A percentile compares a stretch with the other conserved stretches of the same genome.
Evolutionary conservation across 2,797 vertebrate species (phyloP).

Genomic region (Varecia variegata): DNA sequence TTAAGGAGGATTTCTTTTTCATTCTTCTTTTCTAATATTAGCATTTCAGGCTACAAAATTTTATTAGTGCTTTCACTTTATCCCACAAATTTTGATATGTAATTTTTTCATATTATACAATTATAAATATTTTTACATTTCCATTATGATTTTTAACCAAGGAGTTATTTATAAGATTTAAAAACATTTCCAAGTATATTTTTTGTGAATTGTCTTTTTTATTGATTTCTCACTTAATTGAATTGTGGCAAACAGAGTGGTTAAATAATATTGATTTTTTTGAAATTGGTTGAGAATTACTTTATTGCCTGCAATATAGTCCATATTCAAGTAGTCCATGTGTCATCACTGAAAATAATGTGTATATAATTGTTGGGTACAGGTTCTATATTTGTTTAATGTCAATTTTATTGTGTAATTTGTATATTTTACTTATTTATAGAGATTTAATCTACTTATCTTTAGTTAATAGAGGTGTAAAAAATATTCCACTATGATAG

Average conservation of each 20-base stretch:
- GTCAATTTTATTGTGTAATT: neutral
- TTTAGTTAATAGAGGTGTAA: neutral
- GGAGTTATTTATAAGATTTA: neutral
- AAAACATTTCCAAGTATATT: neutral
- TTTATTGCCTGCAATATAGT: neutral
- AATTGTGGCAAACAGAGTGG: neutral
- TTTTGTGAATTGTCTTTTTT: neutral
- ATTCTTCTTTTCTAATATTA: neutral
- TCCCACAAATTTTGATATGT: neutral
- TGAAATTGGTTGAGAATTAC: neutral
- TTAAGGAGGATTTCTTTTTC: neutral
- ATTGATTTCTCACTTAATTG: neutral
- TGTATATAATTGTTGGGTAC: neutral
- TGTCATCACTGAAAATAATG: neutral
- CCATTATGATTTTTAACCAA: neutral
- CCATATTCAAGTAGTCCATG: neutral
- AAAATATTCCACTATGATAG: neutral
- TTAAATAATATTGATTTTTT: neutral
- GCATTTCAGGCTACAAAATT: neutral
- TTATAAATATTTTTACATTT: neutral
- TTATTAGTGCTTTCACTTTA: neutral
- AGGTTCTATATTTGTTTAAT: neutral
- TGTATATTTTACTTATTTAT: slow-evolving; percentile 7
- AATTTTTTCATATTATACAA: neutral
- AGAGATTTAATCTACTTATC: neutral